phyloP scores from a whole-genome alignment of 2,797 vertebrate species.

The Lacerta bilineata region DNA sequence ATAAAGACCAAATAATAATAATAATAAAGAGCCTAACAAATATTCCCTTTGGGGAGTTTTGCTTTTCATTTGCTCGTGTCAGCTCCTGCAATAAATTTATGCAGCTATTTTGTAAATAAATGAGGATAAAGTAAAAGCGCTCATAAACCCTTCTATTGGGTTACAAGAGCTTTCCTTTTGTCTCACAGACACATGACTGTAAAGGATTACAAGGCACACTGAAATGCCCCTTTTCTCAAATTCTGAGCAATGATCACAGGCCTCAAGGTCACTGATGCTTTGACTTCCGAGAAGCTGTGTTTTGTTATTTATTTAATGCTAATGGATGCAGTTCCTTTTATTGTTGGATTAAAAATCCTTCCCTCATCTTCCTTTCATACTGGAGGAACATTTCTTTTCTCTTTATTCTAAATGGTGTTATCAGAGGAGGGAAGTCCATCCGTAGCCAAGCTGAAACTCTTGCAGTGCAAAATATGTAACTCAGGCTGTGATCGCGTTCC shows the following conservation, averaged over 20 bases:
- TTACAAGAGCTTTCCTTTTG: slow-evolving; percentile 48
- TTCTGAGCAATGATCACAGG: slow-evolving; percentile 35
- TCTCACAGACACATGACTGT: background rate
- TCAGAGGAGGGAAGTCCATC: slow-evolving; percentile 48
- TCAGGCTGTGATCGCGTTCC: slow-evolving; percentile 8
- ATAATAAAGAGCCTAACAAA: slow-evolving; percentile 69
- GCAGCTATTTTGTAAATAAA: slow-evolving; percentile 69
- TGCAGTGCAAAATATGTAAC: slow-evolving; percentile 32
- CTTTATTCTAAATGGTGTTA: slow-evolving; percentile 36
- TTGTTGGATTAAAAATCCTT: slow-evolving; percentile 51
- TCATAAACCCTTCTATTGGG: slow-evolving; percentile 28
- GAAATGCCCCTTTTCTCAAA: slow-evolving; percentile 32
- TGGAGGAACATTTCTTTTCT: slow-evolving; percentile 31
- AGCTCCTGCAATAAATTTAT: slow-evolving; percentile 65
- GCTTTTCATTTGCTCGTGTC: slow-evolving; percentile 58
- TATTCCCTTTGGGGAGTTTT: slow-evolving; percentile 69
- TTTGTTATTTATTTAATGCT: slow-evolving; percentile 44
- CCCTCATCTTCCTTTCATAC: slow-evolving; percentile 51
- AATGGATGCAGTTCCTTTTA: slow-evolving; percentile 48
- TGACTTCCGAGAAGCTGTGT: slow-evolving; percentile 45
- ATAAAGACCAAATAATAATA: slow-evolving; percentile 35
- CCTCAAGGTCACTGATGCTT: slow-evolving; percentile 39
- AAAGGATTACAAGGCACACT: slow-evolving; percentile 32
- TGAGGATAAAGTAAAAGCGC: slow-evolving; percentile 54
- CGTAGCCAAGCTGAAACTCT: slow-evolving; percentile 47